Base-by-base conservation (phyloP, 2,888 invertebrate species). In the Disparrhopalites patrizii region DNA sequence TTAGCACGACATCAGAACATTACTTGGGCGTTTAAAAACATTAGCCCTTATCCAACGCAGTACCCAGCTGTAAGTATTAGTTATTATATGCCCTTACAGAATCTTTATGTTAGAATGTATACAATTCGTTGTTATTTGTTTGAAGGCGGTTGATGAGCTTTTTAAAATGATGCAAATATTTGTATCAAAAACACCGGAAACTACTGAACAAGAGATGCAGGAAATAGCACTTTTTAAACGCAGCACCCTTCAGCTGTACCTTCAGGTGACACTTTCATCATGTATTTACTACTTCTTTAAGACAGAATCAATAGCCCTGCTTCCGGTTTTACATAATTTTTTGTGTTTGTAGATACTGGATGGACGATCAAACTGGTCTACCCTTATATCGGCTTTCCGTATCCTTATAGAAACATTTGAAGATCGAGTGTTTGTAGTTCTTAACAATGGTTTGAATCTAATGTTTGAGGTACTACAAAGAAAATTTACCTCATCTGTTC, bases 21-120 rank as follows among this genome's bases (percentile, higher is more conserved):
- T 50, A 92, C 93, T 78, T 96, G 95, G 95, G 95, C 95, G 28
- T 95, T 95, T 80, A 89, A 94, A 77, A 95, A 95, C 80, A 94
- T 96, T 71, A 92, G 93, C 33, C 93, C 94, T n/a, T 93, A 93
- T 81, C 92, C 93, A 5, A 92, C 92, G 25, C 90, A 95, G 76
- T 96, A 96, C 81, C 88, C 91, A 20, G 87, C 87, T 70, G 87
- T 85, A 78, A 80, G 78, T 77, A 8, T 38, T 36, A n/a, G 30
- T 36, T 43, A 27, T 40, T 13, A 47, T 47, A 27, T 15, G 15
- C 23, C 23, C 15, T 7, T 36, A 10, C 7, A 36, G 15, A 36
- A 36, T 36, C 36, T n/a, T n/a, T n/a, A n/a, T n/a, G n/a, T n/a
- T n/a, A n/a, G n/a, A n/a, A n/a, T n/a, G n/a, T n/a, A n/a, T 36